phyloP scores from a whole-genome alignment of 1,140 invertebrate species.

The Pseudachorutes palmiensis region DNA sequence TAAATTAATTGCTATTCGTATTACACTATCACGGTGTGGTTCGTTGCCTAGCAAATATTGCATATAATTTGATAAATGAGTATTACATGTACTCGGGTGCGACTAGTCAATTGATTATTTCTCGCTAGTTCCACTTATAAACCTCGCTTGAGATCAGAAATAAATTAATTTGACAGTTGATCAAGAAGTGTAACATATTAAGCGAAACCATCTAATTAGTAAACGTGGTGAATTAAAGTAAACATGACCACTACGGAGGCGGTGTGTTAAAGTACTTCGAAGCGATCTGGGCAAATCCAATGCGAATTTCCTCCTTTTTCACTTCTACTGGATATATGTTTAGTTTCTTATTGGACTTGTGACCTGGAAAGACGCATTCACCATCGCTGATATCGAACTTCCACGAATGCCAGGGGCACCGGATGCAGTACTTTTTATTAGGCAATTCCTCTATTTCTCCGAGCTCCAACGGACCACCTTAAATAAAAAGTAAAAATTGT shows the following conservation, averaged over 20 bases:
- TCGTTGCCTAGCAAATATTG: too few relatives aligned
- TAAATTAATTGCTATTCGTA: too few relatives aligned
- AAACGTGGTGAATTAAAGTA: too few relatives aligned
- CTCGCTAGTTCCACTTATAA: too few relatives aligned
- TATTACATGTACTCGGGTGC: too few relatives aligned
- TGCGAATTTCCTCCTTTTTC: slow-evolving; percentile 13
- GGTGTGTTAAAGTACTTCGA: slow-evolving; percentile 2
- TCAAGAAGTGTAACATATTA: too few relatives aligned
- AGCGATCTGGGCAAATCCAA: slow-evolving; percentile 20
- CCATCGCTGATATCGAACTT: slow-evolving; percentile 23
- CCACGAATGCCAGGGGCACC: slow-evolving; percentile 33
- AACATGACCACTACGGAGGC: not conserved
- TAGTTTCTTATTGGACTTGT: slow-evolving; percentile 1
- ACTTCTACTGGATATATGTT: slow-evolving; percentile 26
- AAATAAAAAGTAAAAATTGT: not conserved
- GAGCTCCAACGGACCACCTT: slow-evolving; percentile 26
- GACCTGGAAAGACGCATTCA: slow-evolving; percentile 12
- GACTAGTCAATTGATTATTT: too few relatives aligned
- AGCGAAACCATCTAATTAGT: too few relatives aligned
- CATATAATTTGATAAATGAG: too few relatives aligned
- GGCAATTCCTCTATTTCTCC: slow-evolving; percentile 31
- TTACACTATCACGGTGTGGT: too few relatives aligned
- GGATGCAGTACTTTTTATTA: slow-evolving; percentile 13
- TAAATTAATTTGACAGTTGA: too few relatives aligned
- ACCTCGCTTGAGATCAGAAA: too few relatives aligned